Conservation (phyloP, 2,113 vertebrate genomes). For the Uria aalge region DNA sequence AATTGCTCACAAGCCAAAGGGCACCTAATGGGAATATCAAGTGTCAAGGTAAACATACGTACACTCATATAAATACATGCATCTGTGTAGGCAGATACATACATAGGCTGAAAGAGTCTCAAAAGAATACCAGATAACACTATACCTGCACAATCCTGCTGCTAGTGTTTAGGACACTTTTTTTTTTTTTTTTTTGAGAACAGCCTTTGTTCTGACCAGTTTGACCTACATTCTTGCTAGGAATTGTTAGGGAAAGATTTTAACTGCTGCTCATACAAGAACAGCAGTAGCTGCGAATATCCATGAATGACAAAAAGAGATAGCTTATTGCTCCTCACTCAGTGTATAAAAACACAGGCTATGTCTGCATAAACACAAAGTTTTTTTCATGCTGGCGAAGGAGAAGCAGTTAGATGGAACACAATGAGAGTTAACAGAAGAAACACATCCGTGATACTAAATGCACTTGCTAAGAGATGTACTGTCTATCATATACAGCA, state of each 20-base stretch:
- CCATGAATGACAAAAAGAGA: background rate
- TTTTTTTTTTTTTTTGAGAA: background rate
- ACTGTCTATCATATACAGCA: background rate
- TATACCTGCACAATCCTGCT: background rate
- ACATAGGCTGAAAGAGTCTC: background rate
- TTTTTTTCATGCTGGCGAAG: background rate
- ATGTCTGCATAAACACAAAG: background rate
- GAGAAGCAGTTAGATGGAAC: background rate
- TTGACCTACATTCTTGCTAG: background rate
- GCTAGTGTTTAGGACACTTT: background rate
- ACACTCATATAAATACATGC: background rate
- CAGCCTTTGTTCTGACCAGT: background rate
- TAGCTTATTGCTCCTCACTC: background rate
- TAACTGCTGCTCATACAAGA: background rate
- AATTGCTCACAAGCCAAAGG: background rate
- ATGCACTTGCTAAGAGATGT: background rate
- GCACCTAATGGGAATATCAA: background rate
- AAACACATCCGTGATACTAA: background rate
- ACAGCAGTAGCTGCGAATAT: background rate
- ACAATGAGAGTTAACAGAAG: background rate
- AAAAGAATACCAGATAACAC: background rate
- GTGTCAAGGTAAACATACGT: background rate
- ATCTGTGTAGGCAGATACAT: background rate
- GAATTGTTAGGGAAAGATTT: background rate
- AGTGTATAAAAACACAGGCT: background rate